Percentiles rank a stretch among this genome's conserved stretches.
Evolutionary conservation across 2,113 vertebrate species (phyloP).

Genomic region (Oceanites oceanicus): DNA sequence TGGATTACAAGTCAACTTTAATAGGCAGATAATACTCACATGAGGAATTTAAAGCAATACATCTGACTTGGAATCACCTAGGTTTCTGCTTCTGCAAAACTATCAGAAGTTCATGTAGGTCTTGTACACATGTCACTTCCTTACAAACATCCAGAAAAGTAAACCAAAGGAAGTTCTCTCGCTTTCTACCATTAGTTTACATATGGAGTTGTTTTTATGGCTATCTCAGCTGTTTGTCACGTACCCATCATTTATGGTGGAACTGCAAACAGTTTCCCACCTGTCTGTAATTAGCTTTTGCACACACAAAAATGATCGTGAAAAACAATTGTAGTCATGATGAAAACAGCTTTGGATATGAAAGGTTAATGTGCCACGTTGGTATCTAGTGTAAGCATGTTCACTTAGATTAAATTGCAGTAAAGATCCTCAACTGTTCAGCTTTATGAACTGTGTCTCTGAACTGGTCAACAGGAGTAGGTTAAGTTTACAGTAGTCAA

Average conservation of each 20-base stretch:
- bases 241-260: neutral
- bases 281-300: neutral
- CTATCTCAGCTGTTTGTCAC: neutral
- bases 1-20: neutral
- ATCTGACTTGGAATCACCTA: neutral
- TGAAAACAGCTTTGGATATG: neutral
- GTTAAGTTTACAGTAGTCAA: neutral
- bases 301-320: neutral
- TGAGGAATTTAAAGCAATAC: neutral
- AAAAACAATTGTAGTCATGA: neutral
- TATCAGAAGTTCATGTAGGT: neutral
- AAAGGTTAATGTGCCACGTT: neutral
- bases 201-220: neutral
- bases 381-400: neutral
- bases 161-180: neutral
- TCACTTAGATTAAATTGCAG: neutral
- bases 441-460: neutral
- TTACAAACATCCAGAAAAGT: neutral
- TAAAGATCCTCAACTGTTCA: neutral
- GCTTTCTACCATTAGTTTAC: neutral
- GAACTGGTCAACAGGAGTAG: neutral
- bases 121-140: neutral
- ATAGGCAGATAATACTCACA: neutral
- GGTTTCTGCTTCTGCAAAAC: neutral
- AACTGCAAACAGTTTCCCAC: slow-evolving; percentile 26